phyloP scores from a whole-genome alignment of 2,113 vertebrate species.

The Tautogolabrus adspersus region DNA sequence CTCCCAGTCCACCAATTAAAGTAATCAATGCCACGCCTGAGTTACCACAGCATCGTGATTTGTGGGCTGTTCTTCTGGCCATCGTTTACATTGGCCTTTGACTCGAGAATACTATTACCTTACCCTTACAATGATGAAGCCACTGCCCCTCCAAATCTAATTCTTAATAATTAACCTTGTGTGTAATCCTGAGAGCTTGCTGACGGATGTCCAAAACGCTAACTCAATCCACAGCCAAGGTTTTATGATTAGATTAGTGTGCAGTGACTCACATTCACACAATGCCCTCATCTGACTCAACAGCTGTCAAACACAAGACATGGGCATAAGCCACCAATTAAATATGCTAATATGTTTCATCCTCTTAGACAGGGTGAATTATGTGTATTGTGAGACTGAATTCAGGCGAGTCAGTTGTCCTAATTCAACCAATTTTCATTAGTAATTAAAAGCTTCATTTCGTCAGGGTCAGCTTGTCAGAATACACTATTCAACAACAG shows the following conservation, averaged over 20 bases:
- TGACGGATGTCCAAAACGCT: conserved; percentile 75
- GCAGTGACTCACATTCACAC: conserved; percentile 72
- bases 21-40: conserved; percentile 71
- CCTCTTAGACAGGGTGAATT: conserved; percentile 67
- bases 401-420: conserved; percentile 15
- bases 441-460: conserved; percentile 63
- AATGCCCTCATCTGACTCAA: conserved; percentile 70
- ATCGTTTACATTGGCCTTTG: conserved; percentile 38
- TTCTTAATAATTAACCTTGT: conserved; percentile 77
- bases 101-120: conserved; percentile 55
- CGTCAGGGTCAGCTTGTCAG: conserved; percentile 30
- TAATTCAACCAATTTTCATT: conserved; percentile 51
- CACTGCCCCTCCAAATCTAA: conserved; percentile 60
- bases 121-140: conserved; percentile 56
- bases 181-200: conserved; percentile 70
- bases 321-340: conserved; percentile 65
- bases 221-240: conserved; percentile 62
- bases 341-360: conserved; percentile 79
- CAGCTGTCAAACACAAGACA: conserved; percentile 77
- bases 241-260: conserved; percentile 76
- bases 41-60: conserved; percentile 51
- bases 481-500: background rate
- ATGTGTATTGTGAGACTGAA: conserved; percentile 46
- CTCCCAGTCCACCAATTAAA: conserved; percentile 70
- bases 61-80: conserved; percentile 7